Percentiles rank a stretch among this genome's conserved stretches.
These are phyloP conservation scores for Delia radicum DNA, from an alignment of 1,140 invertebrate species.

Conservation along the genomic window DNA sequence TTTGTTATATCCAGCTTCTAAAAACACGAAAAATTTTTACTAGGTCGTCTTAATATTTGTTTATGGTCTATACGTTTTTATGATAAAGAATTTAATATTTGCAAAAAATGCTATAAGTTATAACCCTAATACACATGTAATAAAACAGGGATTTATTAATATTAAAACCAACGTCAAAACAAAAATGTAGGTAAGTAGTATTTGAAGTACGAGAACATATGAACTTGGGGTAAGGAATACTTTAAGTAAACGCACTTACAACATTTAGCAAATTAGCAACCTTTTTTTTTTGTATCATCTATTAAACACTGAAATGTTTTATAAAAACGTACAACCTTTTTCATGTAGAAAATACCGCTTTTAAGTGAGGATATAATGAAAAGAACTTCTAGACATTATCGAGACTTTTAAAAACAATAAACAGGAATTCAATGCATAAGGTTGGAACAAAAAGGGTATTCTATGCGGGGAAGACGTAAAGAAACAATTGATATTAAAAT, in stretches of 20 bases:
- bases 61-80: too few relatives aligned
- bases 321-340: background rate
- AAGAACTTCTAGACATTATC: conserved; percentile 5
- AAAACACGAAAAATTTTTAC: too few relatives aligned
- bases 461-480: background rate
- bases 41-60: too few relatives aligned
- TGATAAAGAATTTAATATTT: too few relatives aligned
- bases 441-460: too few relatives aligned
- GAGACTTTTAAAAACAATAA: background rate
- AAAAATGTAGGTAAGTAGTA: background rate
- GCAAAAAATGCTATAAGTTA: too few relatives aligned
- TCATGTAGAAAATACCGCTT: background rate
- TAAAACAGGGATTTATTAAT: background rate
- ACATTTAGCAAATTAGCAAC: background rate
- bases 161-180: background rate
- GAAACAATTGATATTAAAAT: background rate
- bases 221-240: background rate
- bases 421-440: background rate
- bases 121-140: too few relatives aligned
- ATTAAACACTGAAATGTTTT: background rate
- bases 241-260: background rate
- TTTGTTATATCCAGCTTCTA: too few relatives aligned
- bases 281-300: too few relatives aligned
- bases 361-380: background rate
- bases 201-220: background rate